Conservation (phyloP, 2,797 vertebrate genomes). For the Tapera naevia region DNA sequence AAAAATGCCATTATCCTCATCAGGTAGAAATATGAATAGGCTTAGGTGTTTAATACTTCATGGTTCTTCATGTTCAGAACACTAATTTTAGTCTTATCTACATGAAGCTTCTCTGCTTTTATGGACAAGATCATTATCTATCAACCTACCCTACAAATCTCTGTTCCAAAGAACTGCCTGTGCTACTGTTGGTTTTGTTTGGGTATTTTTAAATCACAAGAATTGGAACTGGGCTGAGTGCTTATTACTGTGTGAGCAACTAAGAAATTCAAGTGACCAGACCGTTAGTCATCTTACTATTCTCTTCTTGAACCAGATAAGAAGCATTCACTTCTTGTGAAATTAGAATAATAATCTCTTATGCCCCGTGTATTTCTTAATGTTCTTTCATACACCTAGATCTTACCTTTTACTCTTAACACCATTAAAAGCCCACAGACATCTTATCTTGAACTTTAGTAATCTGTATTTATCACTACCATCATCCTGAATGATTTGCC, state of each 20-base stretch:
- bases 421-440: not conserved
- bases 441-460: not conserved
- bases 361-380: not conserved
- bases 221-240: not conserved
- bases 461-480: not conserved
- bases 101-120: not conserved
- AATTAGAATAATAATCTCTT: not conserved
- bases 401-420: not conserved
- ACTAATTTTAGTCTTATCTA: not conserved
- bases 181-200: not conserved
- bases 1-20: not conserved
- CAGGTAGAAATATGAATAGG: not conserved
- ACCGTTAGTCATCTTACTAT: not conserved
- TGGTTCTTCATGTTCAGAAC: not conserved
- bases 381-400: not conserved
- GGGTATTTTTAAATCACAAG: not conserved
- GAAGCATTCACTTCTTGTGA: not conserved
- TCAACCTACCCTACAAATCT: not conserved
- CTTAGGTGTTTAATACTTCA: not conserved
- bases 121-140: not conserved
- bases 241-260: not conserved
- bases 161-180: not conserved
- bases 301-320: not conserved
- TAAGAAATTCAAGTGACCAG: not conserved
- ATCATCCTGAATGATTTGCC: not conserved